Conservation (phyloP, 1,140 invertebrate species). For the Pygmarrhopalites habei region DNA sequence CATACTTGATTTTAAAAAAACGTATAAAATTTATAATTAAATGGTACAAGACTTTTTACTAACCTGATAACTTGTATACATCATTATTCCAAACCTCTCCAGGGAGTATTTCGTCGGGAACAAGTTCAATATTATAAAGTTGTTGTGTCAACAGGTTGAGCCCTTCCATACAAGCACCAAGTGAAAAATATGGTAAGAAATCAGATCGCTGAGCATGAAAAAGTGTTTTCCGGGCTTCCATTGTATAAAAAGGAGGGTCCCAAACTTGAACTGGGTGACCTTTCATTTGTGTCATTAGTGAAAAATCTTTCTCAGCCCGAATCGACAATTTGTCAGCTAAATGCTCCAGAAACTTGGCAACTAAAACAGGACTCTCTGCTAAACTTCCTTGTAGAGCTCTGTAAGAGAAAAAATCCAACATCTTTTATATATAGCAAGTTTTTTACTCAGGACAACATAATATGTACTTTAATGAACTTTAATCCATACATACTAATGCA, state of each 20-base stretch:
- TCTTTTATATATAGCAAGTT: too few species aligned
- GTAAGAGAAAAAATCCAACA: conserved; percentile 26
- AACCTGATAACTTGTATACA: conserved; percentile 76
- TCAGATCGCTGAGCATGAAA: conserved; percentile 59
- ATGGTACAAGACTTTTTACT: too few species aligned
- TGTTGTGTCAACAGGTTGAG: conserved; percentile 73
- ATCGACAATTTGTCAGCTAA: conserved; percentile 61
- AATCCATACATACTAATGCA: too few species aligned
- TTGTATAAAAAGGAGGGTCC: conserved; percentile 76
- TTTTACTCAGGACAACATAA: too few species aligned
- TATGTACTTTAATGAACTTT: too few species aligned
- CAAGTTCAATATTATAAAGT: conserved; percentile 70
- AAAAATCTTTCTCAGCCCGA: conserved; percentile 59
- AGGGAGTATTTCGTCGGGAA: conserved; percentile 58
- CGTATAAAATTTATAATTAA: too few species aligned
- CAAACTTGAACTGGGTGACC: conserved; percentile 54
- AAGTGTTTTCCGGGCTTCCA: conserved; percentile 61
- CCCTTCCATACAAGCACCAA: conserved; percentile 94
- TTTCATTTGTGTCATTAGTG: conserved; percentile 68
- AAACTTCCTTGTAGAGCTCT: conserved; percentile 80
- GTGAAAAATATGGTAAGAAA: conserved; percentile 82
- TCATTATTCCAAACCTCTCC: conserved; percentile 80
- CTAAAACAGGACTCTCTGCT: conserved; percentile 68
- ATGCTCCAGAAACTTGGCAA: conserved; percentile 68
- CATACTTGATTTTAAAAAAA: conserved; percentile 5